A percentile compares a stretch with the other conserved stretches of the same genome.
phyloP scores from a whole-genome alignment of 30 jellyfish, hydroid and myxozoan genomes.

The Mastigias papua region DNA sequence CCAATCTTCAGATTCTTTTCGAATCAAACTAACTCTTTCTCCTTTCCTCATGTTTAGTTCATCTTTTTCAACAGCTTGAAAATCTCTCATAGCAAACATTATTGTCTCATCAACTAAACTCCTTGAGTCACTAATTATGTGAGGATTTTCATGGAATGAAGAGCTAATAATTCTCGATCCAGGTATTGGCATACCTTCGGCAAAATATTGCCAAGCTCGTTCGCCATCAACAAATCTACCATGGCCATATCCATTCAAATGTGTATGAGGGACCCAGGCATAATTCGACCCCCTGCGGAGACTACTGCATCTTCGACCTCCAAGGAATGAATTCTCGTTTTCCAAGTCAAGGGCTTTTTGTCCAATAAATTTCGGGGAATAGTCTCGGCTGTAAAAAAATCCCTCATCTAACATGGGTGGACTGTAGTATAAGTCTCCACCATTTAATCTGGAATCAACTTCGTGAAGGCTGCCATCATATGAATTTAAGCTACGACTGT shows the following conservation, averaged over 20 bases:
- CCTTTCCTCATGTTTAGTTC: slow-evolving; percentile 56
- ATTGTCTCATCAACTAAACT: background rate
- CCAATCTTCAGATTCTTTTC: slow-evolving; percentile 58
- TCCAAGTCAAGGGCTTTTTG: slow-evolving; percentile 1
- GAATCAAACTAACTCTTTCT: slow-evolving; percentile 48
- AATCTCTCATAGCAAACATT: slow-evolving; percentile 58
- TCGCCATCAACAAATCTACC: slow-evolving; percentile 16
- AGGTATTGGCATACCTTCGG: slow-evolving; percentile 38
- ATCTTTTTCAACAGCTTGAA: slow-evolving; percentile 28
- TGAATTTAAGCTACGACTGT: slow-evolving; percentile 31
- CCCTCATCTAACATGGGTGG: slow-evolving; percentile 11
- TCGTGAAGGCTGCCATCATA: slow-evolving; percentile 50
- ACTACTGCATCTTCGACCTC: slow-evolving; percentile 64
- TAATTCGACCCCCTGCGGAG: slow-evolving; percentile 37
- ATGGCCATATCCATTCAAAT: slow-evolving; percentile 20
- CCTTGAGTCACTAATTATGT: background rate
- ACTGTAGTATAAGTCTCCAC: background rate
- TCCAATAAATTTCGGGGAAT: slow-evolving; percentile 11
- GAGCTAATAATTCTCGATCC: slow-evolving; percentile 42
- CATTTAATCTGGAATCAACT: slow-evolving; percentile 5
- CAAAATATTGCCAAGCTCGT: slow-evolving; percentile 3
- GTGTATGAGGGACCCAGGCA: slow-evolving; percentile 3
- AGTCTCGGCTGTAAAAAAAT: slow-evolving; percentile 8
- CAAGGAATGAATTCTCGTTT: background rate
- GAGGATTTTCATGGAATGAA: background rate